Percentiles rank a stretch among this genome's conserved stretches.
Conservation (phyloP, 2,888 invertebrate species). For the Polydrusus tereticollis region DNA sequence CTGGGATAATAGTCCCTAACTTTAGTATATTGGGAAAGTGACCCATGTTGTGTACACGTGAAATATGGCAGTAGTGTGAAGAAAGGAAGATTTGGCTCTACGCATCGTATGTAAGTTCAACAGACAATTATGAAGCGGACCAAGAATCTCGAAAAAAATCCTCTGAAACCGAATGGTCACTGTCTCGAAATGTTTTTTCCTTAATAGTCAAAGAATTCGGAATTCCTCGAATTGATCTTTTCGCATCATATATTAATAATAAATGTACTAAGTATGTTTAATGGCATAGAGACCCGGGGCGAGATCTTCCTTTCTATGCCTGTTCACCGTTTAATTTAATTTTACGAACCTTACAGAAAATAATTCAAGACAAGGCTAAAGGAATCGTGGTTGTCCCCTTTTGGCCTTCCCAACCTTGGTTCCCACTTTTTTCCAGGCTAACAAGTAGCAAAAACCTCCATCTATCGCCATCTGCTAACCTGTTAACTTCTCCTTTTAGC, state of each 20-base stretch:
- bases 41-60: too few relatives aligned
- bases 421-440: conserved; percentile 20
- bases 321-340: conserved; percentile 55
- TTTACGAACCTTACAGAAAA: conserved; percentile 55
- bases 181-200: conserved; percentile 1
- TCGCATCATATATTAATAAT: not conserved
- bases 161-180: conserved; percentile 46
- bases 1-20: too few relatives aligned
- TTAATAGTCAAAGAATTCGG: too few relatives aligned
- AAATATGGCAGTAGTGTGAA: conserved; percentile 55
- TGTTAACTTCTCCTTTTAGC: conserved; percentile 27
- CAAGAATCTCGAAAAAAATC: conserved; percentile 47
- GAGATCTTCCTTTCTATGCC: conserved; percentile 37
- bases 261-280: too few relatives aligned
- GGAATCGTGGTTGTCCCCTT: conserved; percentile 26
- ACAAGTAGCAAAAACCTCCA: not conserved
- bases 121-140: conserved; percentile 52
- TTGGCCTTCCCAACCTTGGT: conserved; percentile 38
- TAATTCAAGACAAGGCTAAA: conserved; percentile 52
- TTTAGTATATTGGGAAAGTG: too few relatives aligned
- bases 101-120: conserved; percentile 51
- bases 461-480: not conserved
- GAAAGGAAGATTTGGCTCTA: conserved; percentile 48
- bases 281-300: conserved; percentile 49
- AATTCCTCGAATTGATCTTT: conserved; percentile 5